Evolutionary conservation across 2,888 invertebrate genomes (phyloP), one percentile per base, ranked within the genome.

Genomic region (Hoplodrina blanda): DNA sequence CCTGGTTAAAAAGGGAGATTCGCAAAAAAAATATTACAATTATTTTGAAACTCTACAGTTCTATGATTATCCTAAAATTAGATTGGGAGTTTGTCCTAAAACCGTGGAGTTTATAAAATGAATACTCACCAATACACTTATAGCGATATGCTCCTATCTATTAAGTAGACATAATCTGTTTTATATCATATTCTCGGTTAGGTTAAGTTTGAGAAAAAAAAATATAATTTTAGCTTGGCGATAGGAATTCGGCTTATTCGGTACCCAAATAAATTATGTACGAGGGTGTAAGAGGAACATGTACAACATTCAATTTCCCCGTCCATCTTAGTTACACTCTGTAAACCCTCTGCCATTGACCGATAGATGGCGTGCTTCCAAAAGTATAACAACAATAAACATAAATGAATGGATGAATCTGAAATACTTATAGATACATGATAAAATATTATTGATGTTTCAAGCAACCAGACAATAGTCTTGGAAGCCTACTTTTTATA

Each of bases 361-460:
- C 61, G 55, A 13, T 59, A 77, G 80, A 78, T 80, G 80, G 70
- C 65, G 62, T 41, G 10, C 17, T 46, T 57, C 25, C 30, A 41
- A 66, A 71, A 75, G 33, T 13, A 66, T 57, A 52, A 44, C 17
- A 56, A 71, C 0, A 41, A 41, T 41, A 13, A 41, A 41, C 13
- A 13, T 13, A n/a, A 11, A 41, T 41, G 8, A 41, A 41, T 13
- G 41, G 13, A 41, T 41, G 11, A 41, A 41, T 41, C 13, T 41
- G 2, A 54, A 33, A 77, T 25, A 25, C 25, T 25, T 25, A 25
- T 25, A 37, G 41, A 15, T 10, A 49, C 30, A 11, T 55, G 49
- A 19, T 13, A 1, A 54, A 63, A 52, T 52, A 52, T 19, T 49
- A 11, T 41, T 20, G 10, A 10, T 1, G 49, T 33, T 53, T 20